These are phyloP conservation scores for Harpalus rufipes DNA, from an alignment of 2,888 invertebrate species.

Conservation along the genomic window DNA sequence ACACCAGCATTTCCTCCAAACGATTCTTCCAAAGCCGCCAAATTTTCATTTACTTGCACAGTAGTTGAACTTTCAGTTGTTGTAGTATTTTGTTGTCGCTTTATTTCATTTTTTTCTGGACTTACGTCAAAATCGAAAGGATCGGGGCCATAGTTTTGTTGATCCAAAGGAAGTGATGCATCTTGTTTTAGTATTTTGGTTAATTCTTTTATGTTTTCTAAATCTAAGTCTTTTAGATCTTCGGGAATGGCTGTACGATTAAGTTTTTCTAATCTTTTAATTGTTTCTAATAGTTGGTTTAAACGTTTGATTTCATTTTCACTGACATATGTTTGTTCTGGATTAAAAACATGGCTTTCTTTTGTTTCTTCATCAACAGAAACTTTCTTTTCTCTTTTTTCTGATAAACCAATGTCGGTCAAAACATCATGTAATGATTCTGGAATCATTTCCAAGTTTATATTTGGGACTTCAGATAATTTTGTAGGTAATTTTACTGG, in stretches of 20 bases:
- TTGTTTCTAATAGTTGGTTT: constrained; percentile 77
- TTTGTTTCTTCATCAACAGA: constrained; percentile 63
- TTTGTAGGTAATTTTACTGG: constrained; percentile 68
- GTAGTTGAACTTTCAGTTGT: constrained; percentile 68
- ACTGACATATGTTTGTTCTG: constrained; percentile 73
- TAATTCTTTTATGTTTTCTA: constrained; percentile 74
- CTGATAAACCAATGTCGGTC: constrained; percentile 70
- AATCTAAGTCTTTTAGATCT: constrained; percentile 76
- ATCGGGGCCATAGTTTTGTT: constrained; percentile 75
- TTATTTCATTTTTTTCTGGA: constrained; percentile 78
- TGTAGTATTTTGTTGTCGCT: constrained; percentile 77
- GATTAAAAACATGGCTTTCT: constrained; percentile 72
- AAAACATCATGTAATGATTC: constrained; percentile 69
- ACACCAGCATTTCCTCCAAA: constrained; percentile 84
- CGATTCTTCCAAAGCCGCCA: constrained; percentile 86
- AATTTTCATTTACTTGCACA: constrained; percentile 72
- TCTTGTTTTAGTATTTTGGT: constrained; percentile 73
- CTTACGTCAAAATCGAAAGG: constrained; percentile 75
- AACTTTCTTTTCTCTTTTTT: constrained; percentile 62
- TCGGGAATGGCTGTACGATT: constrained; percentile 76
- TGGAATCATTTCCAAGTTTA: constrained; percentile 75
- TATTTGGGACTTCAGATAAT: constrained; percentile 71
- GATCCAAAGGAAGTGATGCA: constrained; percentile 71
- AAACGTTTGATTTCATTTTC: constrained; percentile 79
- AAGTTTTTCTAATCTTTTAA: constrained; percentile 76